Conservation (phyloP, 1,140 invertebrate genomes). For the Rhyacophila brunnea region DNA sequence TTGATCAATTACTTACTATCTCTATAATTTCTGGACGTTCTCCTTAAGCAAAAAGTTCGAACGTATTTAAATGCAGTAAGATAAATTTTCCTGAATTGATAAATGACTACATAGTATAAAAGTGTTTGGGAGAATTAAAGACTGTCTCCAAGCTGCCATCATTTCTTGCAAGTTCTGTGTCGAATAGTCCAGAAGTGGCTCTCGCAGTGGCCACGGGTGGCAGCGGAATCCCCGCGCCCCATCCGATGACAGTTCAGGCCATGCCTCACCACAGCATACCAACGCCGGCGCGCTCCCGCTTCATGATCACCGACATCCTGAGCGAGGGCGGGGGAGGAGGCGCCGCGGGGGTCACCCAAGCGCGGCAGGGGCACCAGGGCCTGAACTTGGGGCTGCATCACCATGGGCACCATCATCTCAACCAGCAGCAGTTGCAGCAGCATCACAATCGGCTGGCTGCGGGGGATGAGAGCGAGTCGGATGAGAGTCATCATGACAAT, state of each 20-base stretch:
- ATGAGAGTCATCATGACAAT: conserved; percentile 31
- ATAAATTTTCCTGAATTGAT: no score
- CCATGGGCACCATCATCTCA: conserved; percentile 44
- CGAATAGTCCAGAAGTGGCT: conserved; percentile 12
- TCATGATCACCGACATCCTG: conserved; percentile 79
- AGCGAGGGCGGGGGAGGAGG: conserved; percentile 53
- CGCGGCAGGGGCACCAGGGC: conserved; percentile 40
- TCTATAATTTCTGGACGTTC: no score
- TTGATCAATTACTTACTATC: no score
- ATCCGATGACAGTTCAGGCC: conserved; percentile 18
- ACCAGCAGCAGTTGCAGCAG: conserved; percentile 2
- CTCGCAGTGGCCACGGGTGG: conserved; percentile 11
- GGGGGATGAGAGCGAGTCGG: conserved; percentile 29
- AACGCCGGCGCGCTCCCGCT: conserved; percentile 64
- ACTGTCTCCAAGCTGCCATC: no score
- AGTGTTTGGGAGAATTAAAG: no score
- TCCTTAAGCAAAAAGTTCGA: no score
- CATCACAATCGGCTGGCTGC: conserved; percentile 3
- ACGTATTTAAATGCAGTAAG: no score
- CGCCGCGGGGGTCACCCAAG: conserved; percentile 44
- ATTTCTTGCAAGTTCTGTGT: no score
- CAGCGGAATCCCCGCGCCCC: conserved; percentile 1
- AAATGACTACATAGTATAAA: no score
- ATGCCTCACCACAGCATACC: conserved; percentile 35
- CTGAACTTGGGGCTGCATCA: conserved; percentile 39